phyloP scores from a whole-genome alignment of 2,113 vertebrate species.

The Regulus satrapa region DNA sequence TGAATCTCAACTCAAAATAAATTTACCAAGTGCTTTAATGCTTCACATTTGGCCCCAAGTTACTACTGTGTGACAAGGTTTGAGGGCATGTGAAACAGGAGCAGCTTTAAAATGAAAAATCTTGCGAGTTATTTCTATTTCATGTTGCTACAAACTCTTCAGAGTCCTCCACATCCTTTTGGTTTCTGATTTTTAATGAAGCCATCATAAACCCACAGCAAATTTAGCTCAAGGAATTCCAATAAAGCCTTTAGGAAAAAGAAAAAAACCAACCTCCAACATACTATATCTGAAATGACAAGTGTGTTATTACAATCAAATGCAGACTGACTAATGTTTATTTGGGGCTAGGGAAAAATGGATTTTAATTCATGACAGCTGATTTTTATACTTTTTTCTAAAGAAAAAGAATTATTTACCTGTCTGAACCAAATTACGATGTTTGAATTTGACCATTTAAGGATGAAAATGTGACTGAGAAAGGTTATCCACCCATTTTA shows the following conservation, averaged over 20 bases:
- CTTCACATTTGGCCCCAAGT: background rate
- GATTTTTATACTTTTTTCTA: background rate
- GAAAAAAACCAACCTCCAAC: rapidly evolving
- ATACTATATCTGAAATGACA: background rate
- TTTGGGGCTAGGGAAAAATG: conserved; percentile 35
- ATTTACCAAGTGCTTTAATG: background rate
- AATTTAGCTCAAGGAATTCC: conserved; percentile 27
- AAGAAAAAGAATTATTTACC: conserved; percentile 27
- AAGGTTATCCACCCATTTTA: background rate
- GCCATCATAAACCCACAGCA: background rate
- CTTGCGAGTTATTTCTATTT: background rate
- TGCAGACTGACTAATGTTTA: conserved; percentile 26
- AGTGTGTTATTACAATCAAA: conserved; percentile 12
- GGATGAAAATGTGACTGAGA: background rate
- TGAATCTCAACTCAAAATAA: background rate
- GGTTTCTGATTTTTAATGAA: conserved; percentile 45
- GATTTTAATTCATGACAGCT: conserved; percentile 42
- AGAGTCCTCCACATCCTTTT: background rate
- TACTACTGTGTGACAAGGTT: background rate
- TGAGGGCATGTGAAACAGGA: background rate
- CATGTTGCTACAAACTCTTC: background rate
- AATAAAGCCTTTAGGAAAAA: background rate
- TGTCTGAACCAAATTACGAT: conserved; percentile 21
- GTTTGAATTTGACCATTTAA: background rate
- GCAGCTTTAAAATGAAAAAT: background rate